Conservation (phyloP, 2,113 vertebrate genomes). For the Hippocampus comes region DNA sequence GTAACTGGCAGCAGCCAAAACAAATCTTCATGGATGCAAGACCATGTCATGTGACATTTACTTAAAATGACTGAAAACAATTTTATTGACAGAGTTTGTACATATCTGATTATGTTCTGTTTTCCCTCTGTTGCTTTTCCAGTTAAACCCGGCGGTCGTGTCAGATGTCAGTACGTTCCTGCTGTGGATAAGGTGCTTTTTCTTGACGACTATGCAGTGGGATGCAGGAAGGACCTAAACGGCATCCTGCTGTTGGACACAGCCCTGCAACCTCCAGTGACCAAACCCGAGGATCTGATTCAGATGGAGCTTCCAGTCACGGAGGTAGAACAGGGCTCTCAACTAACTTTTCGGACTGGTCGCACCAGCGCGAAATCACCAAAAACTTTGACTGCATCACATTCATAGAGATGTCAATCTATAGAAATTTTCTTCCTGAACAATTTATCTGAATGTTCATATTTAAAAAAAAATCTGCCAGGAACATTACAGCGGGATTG, state of each 20-base stretch:
- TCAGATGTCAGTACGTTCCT: conserved; percentile 97
- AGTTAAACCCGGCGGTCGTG: conserved; percentile 93
- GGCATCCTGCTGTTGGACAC: conserved; percentile 97
- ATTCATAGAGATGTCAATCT: too few relatives aligned
- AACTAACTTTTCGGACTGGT: not conserved
- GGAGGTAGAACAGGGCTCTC: conserved; percentile 79
- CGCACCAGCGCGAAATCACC: too few relatives aligned
- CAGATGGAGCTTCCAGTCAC: conserved; percentile 97
- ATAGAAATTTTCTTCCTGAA: too few relatives aligned
- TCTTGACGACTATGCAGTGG: conserved; percentile 96
- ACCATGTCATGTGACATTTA: not conserved
- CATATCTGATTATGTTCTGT: not conserved
- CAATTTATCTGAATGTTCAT: too few relatives aligned
- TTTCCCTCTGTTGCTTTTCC: conserved; percentile 27
- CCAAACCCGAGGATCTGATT: conserved; percentile 94
- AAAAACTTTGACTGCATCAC: too few relatives aligned
- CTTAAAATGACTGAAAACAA: not conserved
- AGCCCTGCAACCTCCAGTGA: conserved; percentile 93
- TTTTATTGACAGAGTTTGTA: not conserved
- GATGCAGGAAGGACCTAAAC: conserved; percentile 97
- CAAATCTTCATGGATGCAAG: not conserved
- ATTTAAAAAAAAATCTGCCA: too few relatives aligned
- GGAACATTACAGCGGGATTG: too few relatives aligned
- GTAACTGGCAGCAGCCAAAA: not conserved
- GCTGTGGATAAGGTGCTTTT: conserved; percentile 99